Percentiles rank a stretch among this genome's conserved stretches.
These are phyloP conservation scores for Palythoa caribaeorum DNA, from an alignment of 92 coral and sea anemone genomes.

Conservation along the genomic window DNA sequence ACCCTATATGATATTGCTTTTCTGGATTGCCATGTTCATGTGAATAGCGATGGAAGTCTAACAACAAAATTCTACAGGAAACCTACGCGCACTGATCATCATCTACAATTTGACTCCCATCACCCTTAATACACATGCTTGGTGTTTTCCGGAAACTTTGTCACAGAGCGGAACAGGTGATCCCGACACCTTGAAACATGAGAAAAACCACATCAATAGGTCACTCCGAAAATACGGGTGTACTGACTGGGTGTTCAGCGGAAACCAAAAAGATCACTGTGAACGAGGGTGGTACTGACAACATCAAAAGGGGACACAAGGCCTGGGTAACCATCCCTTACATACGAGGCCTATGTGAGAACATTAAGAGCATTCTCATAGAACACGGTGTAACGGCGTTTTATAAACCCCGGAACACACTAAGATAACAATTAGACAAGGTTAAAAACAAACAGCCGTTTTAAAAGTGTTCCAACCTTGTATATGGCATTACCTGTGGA, in stretches of 20 bases:
- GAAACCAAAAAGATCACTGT: background rate
- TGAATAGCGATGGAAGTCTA: background rate
- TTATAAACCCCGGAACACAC: slow-evolving; percentile 47
- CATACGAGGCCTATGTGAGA: slow-evolving; percentile 45
- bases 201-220: slow-evolving; percentile 36
- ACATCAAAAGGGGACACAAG: slow-evolving; percentile 40
- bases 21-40: slow-evolving; percentile 10
- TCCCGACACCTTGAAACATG: background rate
- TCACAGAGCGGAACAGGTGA: background rate
- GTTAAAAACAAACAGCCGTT: background rate
- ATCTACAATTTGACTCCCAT: slow-evolving; percentile 2
- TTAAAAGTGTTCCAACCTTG: background rate
- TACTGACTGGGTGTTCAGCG: background rate
- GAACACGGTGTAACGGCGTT: slow-evolving; percentile 36
- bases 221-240: slow-evolving; percentile 39
- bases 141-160: background rate
- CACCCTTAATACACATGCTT: background rate
- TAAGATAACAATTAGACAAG: slow-evolving; percentile 23
- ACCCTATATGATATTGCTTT: background rate
- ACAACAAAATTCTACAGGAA: background rate
- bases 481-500: slow-evolving; percentile 23
- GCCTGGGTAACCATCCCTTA: slow-evolving; percentile 47
- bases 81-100: background rate
- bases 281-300: slow-evolving; percentile 6
- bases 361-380: slow-evolving; percentile 38